Percentiles rank a stretch among this genome's conserved stretches.
These are phyloP conservation scores for Rhodeus uyekii DNA, from an alignment of 2,797 vertebrate genomes.

Conservation along the genomic window DNA sequence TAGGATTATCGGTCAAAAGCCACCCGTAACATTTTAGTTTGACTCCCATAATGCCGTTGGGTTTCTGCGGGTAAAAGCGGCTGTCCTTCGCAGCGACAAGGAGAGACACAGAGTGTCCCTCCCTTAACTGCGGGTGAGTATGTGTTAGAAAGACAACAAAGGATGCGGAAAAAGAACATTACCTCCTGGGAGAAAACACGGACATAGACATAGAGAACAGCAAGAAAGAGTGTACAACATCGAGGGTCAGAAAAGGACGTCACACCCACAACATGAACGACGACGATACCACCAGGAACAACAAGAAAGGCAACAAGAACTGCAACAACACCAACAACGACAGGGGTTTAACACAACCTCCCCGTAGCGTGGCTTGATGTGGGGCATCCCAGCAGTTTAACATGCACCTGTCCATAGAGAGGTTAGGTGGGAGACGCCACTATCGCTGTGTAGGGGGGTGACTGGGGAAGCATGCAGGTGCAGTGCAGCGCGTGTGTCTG, in stretches of 20 bases:
- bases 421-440: slow-evolving; percentile 71
- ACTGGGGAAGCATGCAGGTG: slow-evolving; percentile 71
- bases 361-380: slow-evolving; percentile 87
- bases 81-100: slow-evolving; percentile 36
- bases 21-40: not conserved
- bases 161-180: slow-evolving; percentile 58
- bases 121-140: slow-evolving; percentile 48
- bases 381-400: slow-evolving; percentile 87
- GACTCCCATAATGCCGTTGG: slow-evolving; percentile 13
- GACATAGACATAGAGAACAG: slow-evolving; percentile 57
- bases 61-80: slow-evolving; percentile 52
- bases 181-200: slow-evolving; percentile 57
- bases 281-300: slow-evolving; percentile 60
- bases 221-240: slow-evolving; percentile 61
- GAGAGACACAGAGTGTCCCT: slow-evolving; percentile 47
- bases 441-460: slow-evolving; percentile 67
- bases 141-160: slow-evolving; percentile 57
- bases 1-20: not conserved
- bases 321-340: slow-evolving; percentile 72
- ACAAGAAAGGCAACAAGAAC: slow-evolving; percentile 61
- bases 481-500: slow-evolving; percentile 75
- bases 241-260: slow-evolving; percentile 59
- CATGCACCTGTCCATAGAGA: slow-evolving; percentile 84
- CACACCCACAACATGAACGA: slow-evolving; percentile 63
- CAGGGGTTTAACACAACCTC: slow-evolving; percentile 80